Evolutionary conservation across 2,113 vertebrate species (phyloP).

Genomic region (Rhynchomys soricoides): DNA sequence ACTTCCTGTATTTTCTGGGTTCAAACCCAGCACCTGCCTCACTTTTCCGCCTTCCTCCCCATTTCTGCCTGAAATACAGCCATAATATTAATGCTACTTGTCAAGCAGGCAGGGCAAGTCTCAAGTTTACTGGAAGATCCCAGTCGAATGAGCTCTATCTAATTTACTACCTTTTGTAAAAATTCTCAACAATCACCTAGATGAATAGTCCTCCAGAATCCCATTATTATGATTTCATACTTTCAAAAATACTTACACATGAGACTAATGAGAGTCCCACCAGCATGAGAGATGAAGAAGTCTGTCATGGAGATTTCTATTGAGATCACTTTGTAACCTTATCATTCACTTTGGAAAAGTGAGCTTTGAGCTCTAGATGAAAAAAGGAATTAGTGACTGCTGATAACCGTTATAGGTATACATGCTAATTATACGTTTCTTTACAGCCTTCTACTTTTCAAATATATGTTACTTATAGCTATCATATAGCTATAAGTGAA

Average conservation of each 20-base stretch:
- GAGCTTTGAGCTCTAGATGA: slow-evolving; percentile 38
- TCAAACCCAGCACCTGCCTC: background rate
- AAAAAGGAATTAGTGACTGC: slow-evolving; percentile 55
- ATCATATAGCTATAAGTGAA: slow-evolving; percentile 9
- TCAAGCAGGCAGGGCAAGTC: background rate
- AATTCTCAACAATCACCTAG: background rate
- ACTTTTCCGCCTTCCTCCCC: background rate
- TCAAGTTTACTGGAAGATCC: background rate
- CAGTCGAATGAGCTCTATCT: background rate
- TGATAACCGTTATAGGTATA: slow-evolving; percentile 17
- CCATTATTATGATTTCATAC: slow-evolving; percentile 43
- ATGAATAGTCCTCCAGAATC: background rate
- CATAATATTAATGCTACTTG: background rate
- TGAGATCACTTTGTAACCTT: slow-evolving; percentile 49
- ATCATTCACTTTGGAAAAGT: slow-evolving; percentile 49
- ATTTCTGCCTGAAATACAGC: background rate
- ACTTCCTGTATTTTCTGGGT: background rate
- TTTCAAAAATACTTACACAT: slow-evolving; percentile 56
- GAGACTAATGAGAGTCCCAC: slow-evolving; percentile 51
- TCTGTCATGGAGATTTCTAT: slow-evolving; percentile 36
- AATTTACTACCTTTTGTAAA: background rate
- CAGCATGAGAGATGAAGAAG: background rate
- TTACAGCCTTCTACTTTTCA: slow-evolving; percentile 25
- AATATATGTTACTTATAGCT: slow-evolving; percentile 37
- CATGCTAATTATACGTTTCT: slow-evolving; percentile 38